Evolutionary conservation across 2,888 invertebrate species (phyloP).

Genomic region (Pammene fasciana): DNA sequence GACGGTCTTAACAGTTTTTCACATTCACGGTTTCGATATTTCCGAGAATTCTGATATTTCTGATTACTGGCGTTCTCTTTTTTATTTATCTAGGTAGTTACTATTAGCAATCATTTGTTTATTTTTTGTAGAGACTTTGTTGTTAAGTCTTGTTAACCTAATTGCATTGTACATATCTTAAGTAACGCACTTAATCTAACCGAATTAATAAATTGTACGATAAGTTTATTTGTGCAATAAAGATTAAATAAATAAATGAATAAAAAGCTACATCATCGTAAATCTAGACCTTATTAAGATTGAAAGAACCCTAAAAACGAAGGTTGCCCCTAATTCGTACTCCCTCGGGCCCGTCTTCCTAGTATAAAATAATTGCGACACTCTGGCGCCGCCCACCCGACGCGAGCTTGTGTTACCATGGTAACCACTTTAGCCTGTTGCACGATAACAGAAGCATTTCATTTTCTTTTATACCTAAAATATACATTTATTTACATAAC

Average conservation of each 20-base stretch:
- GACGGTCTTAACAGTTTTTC: conserved; percentile 63
- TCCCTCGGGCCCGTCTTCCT: conserved; percentile 23
- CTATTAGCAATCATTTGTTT: conserved; percentile 25
- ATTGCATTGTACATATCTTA: no score
- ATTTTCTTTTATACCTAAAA: background rate
- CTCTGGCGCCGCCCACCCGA: conserved; percentile 45
- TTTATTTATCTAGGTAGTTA: conserved; percentile 43
- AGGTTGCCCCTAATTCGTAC: background rate
- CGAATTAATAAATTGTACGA: no score
- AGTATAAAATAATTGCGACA: conserved; percentile 42
- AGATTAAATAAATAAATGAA: no score
- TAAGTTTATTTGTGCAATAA: no score
- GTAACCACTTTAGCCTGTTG: conserved; percentile 42
- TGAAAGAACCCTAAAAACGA: no score
- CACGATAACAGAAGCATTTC: conserved; percentile 11
- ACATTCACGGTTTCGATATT: conserved; percentile 71
- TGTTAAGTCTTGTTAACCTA: background rate
- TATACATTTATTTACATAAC: no score
- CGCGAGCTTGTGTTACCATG: conserved; percentile 46
- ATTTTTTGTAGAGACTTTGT: no score
- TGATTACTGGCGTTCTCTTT: conserved; percentile 52
- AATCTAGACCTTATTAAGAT: no score
- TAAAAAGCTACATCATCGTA: no score
- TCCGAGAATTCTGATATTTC: conserved; percentile 66
- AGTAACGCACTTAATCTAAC: no score